These are phyloP conservation scores for Nemopilema nomurai DNA, from an alignment of 30 jellyfish, hydroid and myxozoan species.

Conservation along the genomic window DNA sequence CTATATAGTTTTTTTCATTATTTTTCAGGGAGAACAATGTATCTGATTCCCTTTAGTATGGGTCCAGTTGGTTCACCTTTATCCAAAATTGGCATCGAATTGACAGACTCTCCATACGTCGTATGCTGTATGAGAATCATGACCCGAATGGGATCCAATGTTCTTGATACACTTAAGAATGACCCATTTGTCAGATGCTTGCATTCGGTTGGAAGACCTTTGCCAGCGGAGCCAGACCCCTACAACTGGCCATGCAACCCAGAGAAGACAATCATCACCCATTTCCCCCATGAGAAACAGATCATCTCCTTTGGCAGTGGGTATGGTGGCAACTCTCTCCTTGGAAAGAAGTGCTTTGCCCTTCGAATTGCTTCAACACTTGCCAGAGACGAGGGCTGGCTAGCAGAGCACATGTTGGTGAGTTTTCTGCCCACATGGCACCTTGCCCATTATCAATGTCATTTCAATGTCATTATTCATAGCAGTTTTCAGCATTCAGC, in stretches of 20 bases:
- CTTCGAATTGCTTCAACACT: constrained; percentile 93
- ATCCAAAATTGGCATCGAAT: constrained; percentile 89
- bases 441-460: no score
- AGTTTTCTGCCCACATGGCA: background rate
- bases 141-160: constrained; percentile 94
- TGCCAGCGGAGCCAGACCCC: constrained; percentile 93
- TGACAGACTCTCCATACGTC: constrained; percentile 98
- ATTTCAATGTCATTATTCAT: no score
- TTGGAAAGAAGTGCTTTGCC: constrained; percentile 99
- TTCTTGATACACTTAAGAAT: constrained; percentile 54
- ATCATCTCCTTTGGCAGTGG: constrained; percentile 98
- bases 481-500: no score
- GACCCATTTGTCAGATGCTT: constrained; percentile 84
- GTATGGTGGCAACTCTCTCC: constrained; percentile 96
- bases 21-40: constrained; percentile 93
- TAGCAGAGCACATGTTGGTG: constrained; percentile 99
- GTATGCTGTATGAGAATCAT: constrained; percentile 91
- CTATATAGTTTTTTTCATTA: background rate
- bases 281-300: constrained; percentile 91
- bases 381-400: constrained; percentile 99
- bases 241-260: constrained; percentile 99
- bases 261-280: constrained; percentile 94
- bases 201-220: constrained; percentile 95
- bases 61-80: constrained; percentile 99
- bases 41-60: constrained; percentile 95